phyloP scores from a whole-genome alignment of 2,797 vertebrate species.

The Paratrypauchen microcephalus region DNA sequence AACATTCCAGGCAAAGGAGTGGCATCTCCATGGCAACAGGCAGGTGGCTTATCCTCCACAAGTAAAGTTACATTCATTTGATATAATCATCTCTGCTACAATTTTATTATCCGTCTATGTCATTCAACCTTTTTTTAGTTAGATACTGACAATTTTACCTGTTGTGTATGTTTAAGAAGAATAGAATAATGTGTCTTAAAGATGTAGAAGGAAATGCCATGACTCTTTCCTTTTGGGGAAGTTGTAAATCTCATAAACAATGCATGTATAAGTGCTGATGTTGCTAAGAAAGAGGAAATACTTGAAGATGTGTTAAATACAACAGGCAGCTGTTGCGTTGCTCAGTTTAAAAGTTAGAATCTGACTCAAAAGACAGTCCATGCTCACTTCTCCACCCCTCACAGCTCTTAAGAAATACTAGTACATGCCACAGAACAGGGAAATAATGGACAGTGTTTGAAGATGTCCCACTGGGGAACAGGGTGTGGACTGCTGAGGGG shows the following conservation, averaged over 20 bases:
- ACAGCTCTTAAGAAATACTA: background rate
- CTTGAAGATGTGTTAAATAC: background rate
- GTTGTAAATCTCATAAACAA: background rate
- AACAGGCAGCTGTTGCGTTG: background rate
- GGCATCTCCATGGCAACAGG: too few relatives aligned
- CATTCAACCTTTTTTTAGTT: too few relatives aligned
- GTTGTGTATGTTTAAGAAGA: background rate
- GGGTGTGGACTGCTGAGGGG: constrained; percentile 39
- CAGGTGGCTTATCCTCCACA: too few relatives aligned
- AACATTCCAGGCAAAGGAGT: too few relatives aligned
- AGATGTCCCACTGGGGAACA: constrained; percentile 18
- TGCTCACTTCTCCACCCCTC: background rate
- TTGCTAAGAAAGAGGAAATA: background rate
- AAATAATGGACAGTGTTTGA: constrained; percentile 40
- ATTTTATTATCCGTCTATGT: too few relatives aligned
- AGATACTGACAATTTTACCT: background rate
- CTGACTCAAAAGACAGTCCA: background rate
- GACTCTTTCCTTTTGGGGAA: background rate
- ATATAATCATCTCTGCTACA: too few relatives aligned
- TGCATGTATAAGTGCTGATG: background rate
- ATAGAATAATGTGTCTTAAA: background rate
- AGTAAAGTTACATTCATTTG: too few relatives aligned
- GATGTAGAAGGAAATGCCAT: background rate
- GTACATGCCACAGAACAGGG: constrained; percentile 17
- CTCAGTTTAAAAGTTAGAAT: background rate